A percentile compares a stretch with the other conserved stretches of the same genome.
Evolutionary conservation across 2,888 invertebrate genomes (phyloP).

Genomic region (Phortica okadai): DNA sequence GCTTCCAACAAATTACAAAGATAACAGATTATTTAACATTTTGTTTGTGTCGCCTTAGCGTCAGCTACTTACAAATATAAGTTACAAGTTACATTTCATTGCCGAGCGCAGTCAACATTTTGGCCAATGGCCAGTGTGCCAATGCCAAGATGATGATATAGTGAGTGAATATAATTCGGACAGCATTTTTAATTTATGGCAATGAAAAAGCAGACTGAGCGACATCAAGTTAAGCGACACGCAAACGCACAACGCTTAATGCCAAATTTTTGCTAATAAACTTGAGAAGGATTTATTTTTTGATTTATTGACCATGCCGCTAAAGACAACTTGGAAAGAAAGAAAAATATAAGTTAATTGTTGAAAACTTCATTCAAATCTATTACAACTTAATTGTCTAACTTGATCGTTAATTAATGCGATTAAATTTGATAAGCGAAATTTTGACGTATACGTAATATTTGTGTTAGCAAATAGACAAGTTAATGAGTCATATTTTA

Average conservation of each 20-base stretch:
- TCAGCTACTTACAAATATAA: conserved; percentile 1
- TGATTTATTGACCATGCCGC: conserved; percentile 67
- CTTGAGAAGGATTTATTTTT: conserved; percentile 74
- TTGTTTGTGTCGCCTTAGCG: conserved; percentile 3
- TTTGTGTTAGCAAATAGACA: too few relatives aligned
- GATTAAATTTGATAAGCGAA: too few relatives aligned
- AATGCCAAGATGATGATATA: background rate
- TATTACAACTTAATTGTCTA: background rate
- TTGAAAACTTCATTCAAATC: conserved; percentile 28
- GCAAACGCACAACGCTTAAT: too few relatives aligned
- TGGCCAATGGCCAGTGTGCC: conserved; percentile 21
- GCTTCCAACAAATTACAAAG: conserved; percentile 17
- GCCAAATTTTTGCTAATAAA: conserved; percentile 72
- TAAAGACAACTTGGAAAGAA: background rate
- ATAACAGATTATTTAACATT: conserved; percentile 33
- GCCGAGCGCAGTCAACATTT: background rate
- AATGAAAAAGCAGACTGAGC: conserved; percentile 30
- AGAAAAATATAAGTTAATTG: conserved; percentile 28
- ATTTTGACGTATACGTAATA: too few relatives aligned
- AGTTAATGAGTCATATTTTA: too few relatives aligned
- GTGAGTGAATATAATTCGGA: conserved; percentile 19
- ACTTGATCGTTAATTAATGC: background rate
- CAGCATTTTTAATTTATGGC: conserved; percentile 37
- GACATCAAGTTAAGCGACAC: conserved; percentile 50
- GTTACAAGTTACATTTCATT: conserved; percentile 14